Evolutionary conservation across 2,888 invertebrate species (phyloP).

Genomic region (Salpingus planirostris): DNA sequence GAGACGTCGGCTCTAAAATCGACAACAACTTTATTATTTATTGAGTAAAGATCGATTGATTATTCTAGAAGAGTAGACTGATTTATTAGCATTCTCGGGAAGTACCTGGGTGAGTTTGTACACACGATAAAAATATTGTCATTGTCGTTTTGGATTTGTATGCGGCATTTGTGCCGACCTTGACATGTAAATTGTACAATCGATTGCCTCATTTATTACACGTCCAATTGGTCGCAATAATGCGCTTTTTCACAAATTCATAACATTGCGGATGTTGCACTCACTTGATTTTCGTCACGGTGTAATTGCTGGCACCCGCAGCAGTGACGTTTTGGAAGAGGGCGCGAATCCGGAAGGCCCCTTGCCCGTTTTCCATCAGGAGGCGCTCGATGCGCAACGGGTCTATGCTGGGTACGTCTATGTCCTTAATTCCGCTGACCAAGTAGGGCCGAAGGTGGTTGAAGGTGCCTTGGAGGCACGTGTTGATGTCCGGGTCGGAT

Average conservation of each 20-base stretch:
- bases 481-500: slow-evolving; percentile 55
- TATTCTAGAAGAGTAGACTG: too few relatives aligned
- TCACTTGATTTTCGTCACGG: slow-evolving; percentile 53
- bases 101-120: slow-evolving; percentile 1
- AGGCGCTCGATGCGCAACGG: slow-evolving; percentile 61
- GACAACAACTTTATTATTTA: neutral
- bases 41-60: too few relatives aligned
- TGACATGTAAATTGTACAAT: slow-evolving; percentile 8
- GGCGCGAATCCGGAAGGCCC: slow-evolving; percentile 64
- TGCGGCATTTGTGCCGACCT: slow-evolving; percentile 5
- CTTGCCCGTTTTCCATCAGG: slow-evolving; percentile 70
- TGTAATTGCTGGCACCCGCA: slow-evolving; percentile 66
- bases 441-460: slow-evolving; percentile 66
- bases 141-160: slow-evolving; percentile 8
- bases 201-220: slow-evolving; percentile 9
- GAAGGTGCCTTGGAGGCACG: slow-evolving; percentile 60
- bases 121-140: slow-evolving; percentile 3
- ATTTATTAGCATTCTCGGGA: too few relatives aligned
- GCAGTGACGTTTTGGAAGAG: slow-evolving; percentile 67
- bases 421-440: slow-evolving; percentile 58
- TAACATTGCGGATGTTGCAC: too few relatives aligned
- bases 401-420: slow-evolving; percentile 67
- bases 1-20: slow-evolving; percentile 49
- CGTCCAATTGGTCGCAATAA: too few relatives aligned
- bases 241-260: too few relatives aligned